These are phyloP conservation scores for Drosophila nebulosa DNA, from an alignment of 1,140 invertebrate species.

Conservation along the genomic window DNA sequence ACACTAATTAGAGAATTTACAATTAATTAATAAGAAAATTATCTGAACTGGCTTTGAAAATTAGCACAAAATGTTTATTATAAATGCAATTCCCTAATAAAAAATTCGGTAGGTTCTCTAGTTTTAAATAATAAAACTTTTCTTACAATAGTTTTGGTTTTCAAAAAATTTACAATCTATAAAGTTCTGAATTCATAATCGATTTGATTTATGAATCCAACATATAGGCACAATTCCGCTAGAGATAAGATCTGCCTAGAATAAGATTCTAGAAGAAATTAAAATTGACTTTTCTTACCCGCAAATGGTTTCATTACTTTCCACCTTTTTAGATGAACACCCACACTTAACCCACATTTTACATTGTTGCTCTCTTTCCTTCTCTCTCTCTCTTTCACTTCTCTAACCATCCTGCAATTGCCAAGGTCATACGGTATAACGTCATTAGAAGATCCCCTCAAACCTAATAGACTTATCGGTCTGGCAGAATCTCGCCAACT, in stretches of 20 bases:
- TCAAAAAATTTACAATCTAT: no score
- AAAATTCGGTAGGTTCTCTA: no score
- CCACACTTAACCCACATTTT: constrained; percentile 1
- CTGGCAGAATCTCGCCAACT: background rate
- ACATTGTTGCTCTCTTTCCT: background rate
- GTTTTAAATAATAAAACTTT: no score
- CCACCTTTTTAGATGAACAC: background rate
- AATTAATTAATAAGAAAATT: background rate
- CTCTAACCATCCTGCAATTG: background rate
- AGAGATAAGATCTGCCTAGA: no score
- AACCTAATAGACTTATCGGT: background rate
- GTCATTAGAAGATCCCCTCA: background rate
- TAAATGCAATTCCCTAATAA: no score
- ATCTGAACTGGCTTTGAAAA: background rate
- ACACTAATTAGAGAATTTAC: no score
- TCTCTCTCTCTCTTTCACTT: background rate
- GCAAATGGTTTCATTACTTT: background rate
- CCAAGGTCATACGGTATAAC: background rate
- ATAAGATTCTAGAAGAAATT: background rate
- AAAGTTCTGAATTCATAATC: no score
- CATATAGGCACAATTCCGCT: no score
- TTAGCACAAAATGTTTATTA: no score
- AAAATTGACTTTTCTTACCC: background rate
- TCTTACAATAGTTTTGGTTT: no score
- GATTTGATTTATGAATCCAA: no score